These are phyloP conservation scores for Acronicta alni DNA, from an alignment of 2,888 invertebrate species.

Conservation along the genomic window DNA sequence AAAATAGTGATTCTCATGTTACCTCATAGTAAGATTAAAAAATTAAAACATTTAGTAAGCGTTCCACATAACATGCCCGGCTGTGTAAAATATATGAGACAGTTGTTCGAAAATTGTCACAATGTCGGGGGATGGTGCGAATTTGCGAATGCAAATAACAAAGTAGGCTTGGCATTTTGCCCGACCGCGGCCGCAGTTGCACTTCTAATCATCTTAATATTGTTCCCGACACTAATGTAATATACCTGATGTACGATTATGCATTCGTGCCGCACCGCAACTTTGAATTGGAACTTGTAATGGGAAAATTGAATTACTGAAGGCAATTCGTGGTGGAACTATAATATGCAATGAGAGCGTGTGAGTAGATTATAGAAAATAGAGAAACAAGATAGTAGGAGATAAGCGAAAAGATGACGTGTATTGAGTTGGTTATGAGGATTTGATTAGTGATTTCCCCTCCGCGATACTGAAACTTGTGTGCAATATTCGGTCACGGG, in stretches of 20 bases:
- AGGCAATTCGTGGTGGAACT: conserved; percentile 26
- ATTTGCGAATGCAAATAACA: conserved; percentile 65
- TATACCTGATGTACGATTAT: conserved; percentile 53
- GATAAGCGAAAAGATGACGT: background rate
- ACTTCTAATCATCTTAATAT: conserved; percentile 64
- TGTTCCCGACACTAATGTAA: conserved; percentile 56
- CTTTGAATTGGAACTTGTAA: conserved; percentile 47
- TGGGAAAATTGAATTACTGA: conserved; percentile 44
- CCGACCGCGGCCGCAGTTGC: conserved; percentile 47
- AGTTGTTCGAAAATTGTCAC: conserved; percentile 64
- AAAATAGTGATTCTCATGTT: no score
- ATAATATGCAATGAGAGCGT: conserved; percentile 1
- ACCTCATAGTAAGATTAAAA: no score
- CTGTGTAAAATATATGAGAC: conserved; percentile 62
- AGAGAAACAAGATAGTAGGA: background rate
- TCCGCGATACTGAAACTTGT: no score
- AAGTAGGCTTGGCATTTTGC: conserved; percentile 56
- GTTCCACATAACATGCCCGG: conserved; percentile 45
- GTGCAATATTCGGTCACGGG: no score
- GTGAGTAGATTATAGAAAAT: conserved; percentile 14
- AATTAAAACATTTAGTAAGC: conserved; percentile 5
- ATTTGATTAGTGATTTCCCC: no score
- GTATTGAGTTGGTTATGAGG: no score
- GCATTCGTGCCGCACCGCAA: conserved; percentile 34
- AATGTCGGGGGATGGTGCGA: conserved; percentile 55